These are phyloP conservation scores for Colius striatus DNA, from an alignment of 2,113 vertebrate genomes.

Conservation along the genomic window DNA sequence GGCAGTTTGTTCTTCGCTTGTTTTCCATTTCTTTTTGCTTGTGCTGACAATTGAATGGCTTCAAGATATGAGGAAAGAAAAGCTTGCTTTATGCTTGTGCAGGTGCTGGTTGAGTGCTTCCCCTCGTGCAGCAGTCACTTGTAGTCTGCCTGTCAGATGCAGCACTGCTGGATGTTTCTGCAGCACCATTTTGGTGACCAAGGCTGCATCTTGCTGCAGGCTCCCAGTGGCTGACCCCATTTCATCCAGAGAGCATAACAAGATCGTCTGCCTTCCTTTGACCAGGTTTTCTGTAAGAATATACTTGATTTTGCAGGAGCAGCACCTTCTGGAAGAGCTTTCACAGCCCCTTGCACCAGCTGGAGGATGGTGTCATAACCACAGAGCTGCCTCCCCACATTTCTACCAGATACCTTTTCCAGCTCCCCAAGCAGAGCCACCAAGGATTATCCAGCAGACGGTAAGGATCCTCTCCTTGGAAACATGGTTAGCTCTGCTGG, in stretches of 20 bases:
- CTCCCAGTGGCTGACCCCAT: neutral
- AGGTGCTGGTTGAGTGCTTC: neutral
- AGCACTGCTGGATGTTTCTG: neutral
- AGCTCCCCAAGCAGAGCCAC: slow-evolving; percentile 48
- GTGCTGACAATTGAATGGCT: neutral
- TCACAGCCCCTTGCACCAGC: slow-evolving; percentile 62
- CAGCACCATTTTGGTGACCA: neutral
- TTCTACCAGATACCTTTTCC: slow-evolving; percentile 59
- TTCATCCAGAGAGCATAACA: neutral
- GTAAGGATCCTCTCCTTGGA: slow-evolving; percentile 57
- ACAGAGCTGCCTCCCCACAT: neutral
- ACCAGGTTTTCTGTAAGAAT: neutral
- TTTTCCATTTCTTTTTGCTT: neutral
- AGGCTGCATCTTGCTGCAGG: neutral
- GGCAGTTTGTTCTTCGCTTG: neutral
- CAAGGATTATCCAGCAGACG: slow-evolving; percentile 79
- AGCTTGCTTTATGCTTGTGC: rapidly evolving
- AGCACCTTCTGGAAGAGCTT: slow-evolving; percentile 80
- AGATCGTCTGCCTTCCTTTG: neutral
- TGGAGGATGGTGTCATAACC: neutral
- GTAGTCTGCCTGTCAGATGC: neutral
- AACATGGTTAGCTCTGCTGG: neutral
- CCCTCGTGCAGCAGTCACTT: neutral
- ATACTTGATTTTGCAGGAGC: slow-evolving; percentile 75
- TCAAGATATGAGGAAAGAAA: neutral